phyloP scores from a whole-genome alignment of 2,113 vertebrate species.

The Bombycilla garrulus region DNA sequence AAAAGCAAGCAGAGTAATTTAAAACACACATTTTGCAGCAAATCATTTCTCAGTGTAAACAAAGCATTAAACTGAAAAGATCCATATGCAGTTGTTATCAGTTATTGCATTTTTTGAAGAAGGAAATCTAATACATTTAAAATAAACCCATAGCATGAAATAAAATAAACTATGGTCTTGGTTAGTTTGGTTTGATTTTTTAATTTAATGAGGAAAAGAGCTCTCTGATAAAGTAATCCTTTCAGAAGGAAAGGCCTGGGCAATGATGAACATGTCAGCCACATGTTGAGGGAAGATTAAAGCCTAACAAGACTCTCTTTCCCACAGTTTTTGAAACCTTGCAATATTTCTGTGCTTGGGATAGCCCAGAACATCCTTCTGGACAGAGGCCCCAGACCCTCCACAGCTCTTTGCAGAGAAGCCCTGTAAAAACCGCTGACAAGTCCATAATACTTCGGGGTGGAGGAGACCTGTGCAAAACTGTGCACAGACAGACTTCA shows the following conservation, averaged over 20 bases:
- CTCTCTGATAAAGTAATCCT: constrained; percentile 37
- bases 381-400: not conserved
- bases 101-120: constrained; percentile 44
- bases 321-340: constrained; percentile 15
- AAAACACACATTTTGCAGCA: constrained; percentile 54
- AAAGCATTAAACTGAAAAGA: constrained; percentile 70
- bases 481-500: not conserved
- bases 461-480: not conserved
- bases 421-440: not conserved
- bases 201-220: constrained; percentile 55
- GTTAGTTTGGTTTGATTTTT: constrained; percentile 56
- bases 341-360: not conserved
- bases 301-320: not conserved
- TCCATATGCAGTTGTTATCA: constrained; percentile 65
- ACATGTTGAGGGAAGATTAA: constrained; percentile 26
- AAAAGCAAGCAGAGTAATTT: constrained; percentile 27
- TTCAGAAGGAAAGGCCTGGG: not conserved
- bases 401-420: not conserved
- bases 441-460: not conserved
- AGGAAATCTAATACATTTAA: constrained; percentile 67
- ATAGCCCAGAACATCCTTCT: not conserved
- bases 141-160: constrained; percentile 56
- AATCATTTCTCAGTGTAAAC: constrained; percentile 60
- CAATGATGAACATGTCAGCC: not conserved
- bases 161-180: constrained; percentile 60